These are phyloP conservation scores for Pangasianodon hypophthalmus DNA, from an alignment of 2,113 vertebrate genomes.

Conservation along the genomic window DNA sequence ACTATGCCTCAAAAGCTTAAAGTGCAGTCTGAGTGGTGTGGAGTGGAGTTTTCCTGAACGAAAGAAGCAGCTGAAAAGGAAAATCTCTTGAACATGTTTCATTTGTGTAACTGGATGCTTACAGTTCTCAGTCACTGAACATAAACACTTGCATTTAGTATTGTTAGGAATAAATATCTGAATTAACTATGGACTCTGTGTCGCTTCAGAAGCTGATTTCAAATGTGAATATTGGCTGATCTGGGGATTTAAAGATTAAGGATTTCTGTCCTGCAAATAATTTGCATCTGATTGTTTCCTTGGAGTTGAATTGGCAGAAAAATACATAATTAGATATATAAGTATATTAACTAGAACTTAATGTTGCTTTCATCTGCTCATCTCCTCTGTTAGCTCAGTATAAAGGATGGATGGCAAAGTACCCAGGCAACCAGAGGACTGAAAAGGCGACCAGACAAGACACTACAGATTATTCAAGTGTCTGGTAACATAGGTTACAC, in stretches of 20 bases:
- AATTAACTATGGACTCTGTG: neutral
- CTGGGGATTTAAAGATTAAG: neutral
- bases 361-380: neutral
- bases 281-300: neutral
- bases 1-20: too few species aligned
- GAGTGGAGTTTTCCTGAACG: neutral
- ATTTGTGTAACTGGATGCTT: neutral
- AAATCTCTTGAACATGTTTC: neutral
- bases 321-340: too few species aligned
- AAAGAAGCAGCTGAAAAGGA: neutral
- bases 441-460: neutral
- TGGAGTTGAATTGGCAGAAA: neutral
- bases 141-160: neutral
- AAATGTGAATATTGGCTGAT: neutral
- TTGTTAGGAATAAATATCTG: neutral
- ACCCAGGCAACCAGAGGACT: neutral
- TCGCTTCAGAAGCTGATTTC: neutral
- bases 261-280: neutral
- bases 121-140: neutral
- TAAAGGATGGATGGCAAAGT: neutral
- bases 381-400: neutral
- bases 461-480: neutral
- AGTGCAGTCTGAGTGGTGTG: neutral
- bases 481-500: neutral
- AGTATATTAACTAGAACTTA: too few species aligned